Conservation (phyloP, 1,140 invertebrate species). For the Drosophila virilis region DNA sequence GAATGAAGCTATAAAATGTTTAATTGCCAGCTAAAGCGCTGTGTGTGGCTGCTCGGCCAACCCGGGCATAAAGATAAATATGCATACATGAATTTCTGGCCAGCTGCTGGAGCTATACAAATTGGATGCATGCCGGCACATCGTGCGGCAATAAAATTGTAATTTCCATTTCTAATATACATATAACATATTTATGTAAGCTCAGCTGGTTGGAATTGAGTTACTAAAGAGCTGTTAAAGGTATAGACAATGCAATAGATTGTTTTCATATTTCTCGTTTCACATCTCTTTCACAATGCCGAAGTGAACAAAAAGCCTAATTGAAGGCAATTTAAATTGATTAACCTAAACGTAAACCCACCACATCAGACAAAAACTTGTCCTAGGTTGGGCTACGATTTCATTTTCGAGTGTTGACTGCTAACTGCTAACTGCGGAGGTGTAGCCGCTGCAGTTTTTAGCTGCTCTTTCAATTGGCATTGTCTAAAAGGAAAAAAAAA, state of each 20-base stretch:
- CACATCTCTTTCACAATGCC: slow-evolving; percentile 56
- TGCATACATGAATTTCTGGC: slow-evolving; percentile 50
- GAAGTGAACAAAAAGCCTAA: slow-evolving; percentile 68
- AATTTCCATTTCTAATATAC: slow-evolving; percentile 61
- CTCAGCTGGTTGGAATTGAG: slow-evolving; percentile 38
- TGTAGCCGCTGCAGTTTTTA: slow-evolving; percentile 69
- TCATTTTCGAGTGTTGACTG: slow-evolving; percentile 42
- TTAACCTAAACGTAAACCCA: slow-evolving; percentile 61
- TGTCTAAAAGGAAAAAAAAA: slow-evolving; percentile 49
- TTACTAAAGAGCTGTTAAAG: slow-evolving; percentile 29
- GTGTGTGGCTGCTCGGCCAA: slow-evolving; percentile 43
- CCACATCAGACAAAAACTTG: slow-evolving; percentile 48
- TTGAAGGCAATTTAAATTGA: slow-evolving; percentile 82
- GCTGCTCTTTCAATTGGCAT: slow-evolving; percentile 69
- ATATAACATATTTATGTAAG: slow-evolving; percentile 36
- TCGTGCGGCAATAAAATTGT: slow-evolving; percentile 33
- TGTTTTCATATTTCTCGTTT: slow-evolving; percentile 47
- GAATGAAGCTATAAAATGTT: slow-evolving; percentile 78
- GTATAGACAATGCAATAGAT: slow-evolving; percentile 40
- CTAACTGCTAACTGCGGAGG: slow-evolving; percentile 44
- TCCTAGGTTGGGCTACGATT: slow-evolving; percentile 64
- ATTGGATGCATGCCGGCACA: slow-evolving; percentile 40
- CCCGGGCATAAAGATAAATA: slow-evolving; percentile 44
- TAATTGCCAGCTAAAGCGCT: slow-evolving; percentile 58
- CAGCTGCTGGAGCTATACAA: slow-evolving; percentile 38